A percentile compares a stretch with the other conserved stretches of the same genome.
These are phyloP conservation scores for Bos indicus DNA, from an alignment of 2,113 vertebrate species.

Conservation along the genomic window DNA sequence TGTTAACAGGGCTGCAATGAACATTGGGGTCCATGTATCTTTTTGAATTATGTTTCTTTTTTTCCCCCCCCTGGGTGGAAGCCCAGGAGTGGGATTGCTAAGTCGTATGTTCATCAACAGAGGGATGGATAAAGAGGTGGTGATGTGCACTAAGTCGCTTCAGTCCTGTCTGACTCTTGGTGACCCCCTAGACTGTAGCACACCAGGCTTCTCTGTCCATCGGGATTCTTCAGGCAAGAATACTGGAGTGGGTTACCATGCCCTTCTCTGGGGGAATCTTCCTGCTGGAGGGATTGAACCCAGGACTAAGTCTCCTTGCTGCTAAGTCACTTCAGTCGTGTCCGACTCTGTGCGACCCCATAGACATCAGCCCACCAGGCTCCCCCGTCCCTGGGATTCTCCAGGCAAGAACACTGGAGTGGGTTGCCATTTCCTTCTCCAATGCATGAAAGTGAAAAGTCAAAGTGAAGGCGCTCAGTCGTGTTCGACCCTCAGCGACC, in stretches of 20 bases:
- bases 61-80: not conserved
- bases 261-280: not conserved
- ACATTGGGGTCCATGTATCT: not conserved
- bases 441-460: too few relatives aligned
- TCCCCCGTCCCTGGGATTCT: too few relatives aligned
- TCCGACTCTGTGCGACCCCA: too few relatives aligned
- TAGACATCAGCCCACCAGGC: too few relatives aligned
- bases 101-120: not conserved
- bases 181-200: not conserved
- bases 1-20: not conserved
- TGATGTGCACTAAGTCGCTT: not conserved
- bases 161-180: not conserved
- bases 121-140: not conserved
- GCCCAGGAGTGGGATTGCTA: not conserved
- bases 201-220: not conserved
- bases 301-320: too few relatives aligned
- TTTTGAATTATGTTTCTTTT: not conserved
- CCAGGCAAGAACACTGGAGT: too few relatives aligned
- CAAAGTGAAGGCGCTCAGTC: too few relatives aligned
- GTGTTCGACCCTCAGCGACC: too few relatives aligned
- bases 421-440: too few relatives aligned
- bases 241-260: not conserved
- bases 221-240: not conserved
- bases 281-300: not conserved
- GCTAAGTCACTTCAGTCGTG: too few relatives aligned